These are phyloP conservation scores for Spea hammondii DNA, from an alignment of 2,797 vertebrate species.

Conservation along the genomic window DNA sequence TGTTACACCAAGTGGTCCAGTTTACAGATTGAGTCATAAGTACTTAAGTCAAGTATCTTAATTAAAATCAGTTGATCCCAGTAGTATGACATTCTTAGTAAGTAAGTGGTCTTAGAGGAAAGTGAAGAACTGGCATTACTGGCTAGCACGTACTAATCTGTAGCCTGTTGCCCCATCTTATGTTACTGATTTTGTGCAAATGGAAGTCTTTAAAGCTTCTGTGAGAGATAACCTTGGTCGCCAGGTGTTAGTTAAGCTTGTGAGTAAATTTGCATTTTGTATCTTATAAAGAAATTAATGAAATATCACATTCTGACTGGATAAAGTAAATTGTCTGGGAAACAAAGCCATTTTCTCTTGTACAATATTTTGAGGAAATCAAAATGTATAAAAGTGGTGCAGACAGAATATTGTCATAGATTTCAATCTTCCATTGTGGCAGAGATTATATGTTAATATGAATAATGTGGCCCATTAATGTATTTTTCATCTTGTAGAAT, in stretches of 20 bases:
- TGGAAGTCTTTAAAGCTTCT: not conserved
- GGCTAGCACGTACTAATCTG: constrained; percentile 3
- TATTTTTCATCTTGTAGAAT: not conserved
- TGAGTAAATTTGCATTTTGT: constrained; percentile 32
- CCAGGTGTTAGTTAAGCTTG: constrained; percentile 14
- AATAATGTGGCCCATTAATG: too few relatives aligned
- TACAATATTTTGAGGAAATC: constrained; percentile 16
- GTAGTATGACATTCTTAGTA: constrained; percentile 34
- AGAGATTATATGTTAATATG: not conserved
- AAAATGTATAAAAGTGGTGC: constrained; percentile 16
- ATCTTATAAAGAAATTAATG: constrained; percentile 43
- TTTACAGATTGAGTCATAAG: constrained; percentile 32
- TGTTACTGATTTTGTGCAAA: not conserved
- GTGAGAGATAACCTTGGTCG: constrained; percentile 12
- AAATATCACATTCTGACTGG: constrained; percentile 18
- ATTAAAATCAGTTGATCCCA: constrained; percentile 49
- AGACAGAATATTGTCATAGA: constrained; percentile 17
- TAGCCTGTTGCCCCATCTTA: constrained; percentile 13
- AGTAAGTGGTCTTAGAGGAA: constrained; percentile 43
- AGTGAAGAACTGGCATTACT: constrained; percentile 24
- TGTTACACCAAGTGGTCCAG: constrained; percentile 18
- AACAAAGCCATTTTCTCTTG: constrained; percentile 10
- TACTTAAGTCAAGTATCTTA: constrained; percentile 51
- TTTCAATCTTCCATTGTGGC: not conserved
- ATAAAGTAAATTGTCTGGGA: constrained; percentile 29